Percentiles rank a stretch among this genome's conserved stretches.
Evolutionary conservation across 2,797 vertebrate genomes (phyloP).

Genomic region (Onychomys arenicola): DNA sequence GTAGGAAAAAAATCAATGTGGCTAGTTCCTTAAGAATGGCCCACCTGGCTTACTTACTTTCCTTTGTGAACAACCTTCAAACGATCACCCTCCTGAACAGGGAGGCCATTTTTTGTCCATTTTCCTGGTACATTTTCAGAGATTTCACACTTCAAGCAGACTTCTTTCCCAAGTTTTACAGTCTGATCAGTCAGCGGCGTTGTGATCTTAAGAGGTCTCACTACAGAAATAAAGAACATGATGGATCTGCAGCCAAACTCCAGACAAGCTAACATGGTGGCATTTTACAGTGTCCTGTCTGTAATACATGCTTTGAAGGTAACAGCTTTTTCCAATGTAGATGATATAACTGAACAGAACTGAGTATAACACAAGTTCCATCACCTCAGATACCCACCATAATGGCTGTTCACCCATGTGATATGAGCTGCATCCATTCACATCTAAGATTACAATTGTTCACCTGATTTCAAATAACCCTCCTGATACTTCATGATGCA

Average conservation of each 20-base stretch:
- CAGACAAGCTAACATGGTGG: not conserved
- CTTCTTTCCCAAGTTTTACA: slow-evolving; percentile 93
- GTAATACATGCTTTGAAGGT: not conserved
- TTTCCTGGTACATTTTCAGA: slow-evolving; percentile 95
- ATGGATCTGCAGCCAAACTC: not conserved
- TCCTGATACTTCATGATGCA: not conserved
- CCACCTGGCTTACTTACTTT: slow-evolving; percentile 87
- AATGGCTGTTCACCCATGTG: not conserved
- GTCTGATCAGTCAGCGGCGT: slow-evolving; percentile 93
- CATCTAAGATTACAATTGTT: not conserved
- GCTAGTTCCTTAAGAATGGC: too few species aligned
- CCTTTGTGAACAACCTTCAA: slow-evolving; percentile 95
- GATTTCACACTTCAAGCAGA: slow-evolving; percentile 97
- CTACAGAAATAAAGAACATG: slow-evolving; percentile 84
- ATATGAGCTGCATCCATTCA: not conserved
- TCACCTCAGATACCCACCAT: not conserved
- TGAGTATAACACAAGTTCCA: not conserved
- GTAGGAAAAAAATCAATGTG: not conserved
- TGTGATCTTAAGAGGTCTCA: slow-evolving; percentile 96
- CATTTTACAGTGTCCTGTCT: not conserved
- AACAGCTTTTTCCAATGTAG: not conserved
- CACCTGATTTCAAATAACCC: not conserved
- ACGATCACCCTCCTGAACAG: slow-evolving; percentile 94
- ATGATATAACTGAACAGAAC: not conserved
- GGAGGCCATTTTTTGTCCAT: slow-evolving; percentile 98